Conservation (phyloP, 2,888 invertebrate genomes). For the Megalurothrips usitatus region DNA sequence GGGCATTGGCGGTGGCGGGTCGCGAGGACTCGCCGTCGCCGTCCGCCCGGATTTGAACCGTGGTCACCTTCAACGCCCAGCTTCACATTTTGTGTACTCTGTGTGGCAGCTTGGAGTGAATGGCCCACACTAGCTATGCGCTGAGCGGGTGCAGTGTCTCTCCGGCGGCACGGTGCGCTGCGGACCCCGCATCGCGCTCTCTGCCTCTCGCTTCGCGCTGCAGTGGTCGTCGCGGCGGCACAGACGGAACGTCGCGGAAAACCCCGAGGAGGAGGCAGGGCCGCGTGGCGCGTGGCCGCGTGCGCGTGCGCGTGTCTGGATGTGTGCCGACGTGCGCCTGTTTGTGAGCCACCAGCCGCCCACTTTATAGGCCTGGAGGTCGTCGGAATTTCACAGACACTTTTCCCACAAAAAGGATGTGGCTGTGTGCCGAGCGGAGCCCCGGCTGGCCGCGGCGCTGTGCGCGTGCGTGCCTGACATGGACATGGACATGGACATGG, state of each 20-base stretch:
- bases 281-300: neutral
- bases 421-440: neutral
- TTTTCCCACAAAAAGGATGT: constrained; percentile 18
- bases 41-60: too few species aligned
- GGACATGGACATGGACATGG: too few species aligned
- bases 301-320: neutral
- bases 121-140: too few species aligned
- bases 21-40: too few species aligned
- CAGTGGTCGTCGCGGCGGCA: neutral
- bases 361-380: neutral
- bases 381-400: constrained; percentile 8
- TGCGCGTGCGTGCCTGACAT: too few species aligned
- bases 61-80: too few species aligned
- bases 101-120: too few species aligned
- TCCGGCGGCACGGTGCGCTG: too few species aligned
- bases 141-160: too few species aligned
- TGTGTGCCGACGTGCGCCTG: neutral
- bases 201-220: neutral
- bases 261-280: neutral
- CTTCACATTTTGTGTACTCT: too few species aligned
- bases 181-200: neutral
- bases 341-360: neutral
- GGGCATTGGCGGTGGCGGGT: too few species aligned
- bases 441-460: neutral
- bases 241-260: neutral